Percentiles rank a stretch among this genome's conserved stretches.
phyloP scores from a whole-genome alignment of 2,113 vertebrate genomes.

The Aix galericulata region DNA sequence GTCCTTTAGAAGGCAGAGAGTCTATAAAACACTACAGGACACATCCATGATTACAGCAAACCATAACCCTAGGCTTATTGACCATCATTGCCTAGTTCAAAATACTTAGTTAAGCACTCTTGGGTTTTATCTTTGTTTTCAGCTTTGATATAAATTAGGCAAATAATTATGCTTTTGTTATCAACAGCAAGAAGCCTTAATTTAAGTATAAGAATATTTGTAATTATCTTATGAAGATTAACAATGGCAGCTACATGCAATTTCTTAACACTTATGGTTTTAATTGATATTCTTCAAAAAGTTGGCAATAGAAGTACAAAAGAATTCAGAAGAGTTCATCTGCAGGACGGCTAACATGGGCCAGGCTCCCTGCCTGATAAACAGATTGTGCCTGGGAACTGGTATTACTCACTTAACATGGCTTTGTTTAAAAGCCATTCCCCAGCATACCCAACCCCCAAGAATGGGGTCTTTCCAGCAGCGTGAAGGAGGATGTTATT shows the following conservation, averaged over 20 bases:
- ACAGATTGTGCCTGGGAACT: not conserved
- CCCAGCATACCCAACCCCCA: not conserved
- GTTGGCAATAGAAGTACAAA: not conserved
- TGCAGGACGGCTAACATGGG: not conserved
- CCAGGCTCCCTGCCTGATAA: not conserved
- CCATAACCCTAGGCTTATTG: not conserved
- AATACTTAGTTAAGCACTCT: not conserved
- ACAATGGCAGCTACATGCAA: not conserved
- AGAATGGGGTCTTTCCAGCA: not conserved
- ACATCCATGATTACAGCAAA: not conserved
- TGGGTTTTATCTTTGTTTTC: not conserved
- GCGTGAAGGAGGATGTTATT: not conserved
- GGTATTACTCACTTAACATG: not conserved
- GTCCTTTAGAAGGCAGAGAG: not conserved
- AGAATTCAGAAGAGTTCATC: not conserved
- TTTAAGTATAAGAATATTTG: not conserved
- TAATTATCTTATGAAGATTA: not conserved
- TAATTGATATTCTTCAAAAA: not conserved
- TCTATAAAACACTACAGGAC: not conserved
- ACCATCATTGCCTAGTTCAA: not conserved
- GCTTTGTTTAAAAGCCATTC: not conserved
- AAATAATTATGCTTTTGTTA: not conserved
- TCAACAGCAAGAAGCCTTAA: not conserved
- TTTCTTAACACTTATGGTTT: not conserved
- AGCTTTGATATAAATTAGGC: not conserved